A percentile compares a stretch with the other conserved stretches of the same genome.
These are phyloP conservation scores for Ambastaia sidthimunki DNA, from an alignment of 2,797 vertebrate genomes.

Conservation along the genomic window DNA sequence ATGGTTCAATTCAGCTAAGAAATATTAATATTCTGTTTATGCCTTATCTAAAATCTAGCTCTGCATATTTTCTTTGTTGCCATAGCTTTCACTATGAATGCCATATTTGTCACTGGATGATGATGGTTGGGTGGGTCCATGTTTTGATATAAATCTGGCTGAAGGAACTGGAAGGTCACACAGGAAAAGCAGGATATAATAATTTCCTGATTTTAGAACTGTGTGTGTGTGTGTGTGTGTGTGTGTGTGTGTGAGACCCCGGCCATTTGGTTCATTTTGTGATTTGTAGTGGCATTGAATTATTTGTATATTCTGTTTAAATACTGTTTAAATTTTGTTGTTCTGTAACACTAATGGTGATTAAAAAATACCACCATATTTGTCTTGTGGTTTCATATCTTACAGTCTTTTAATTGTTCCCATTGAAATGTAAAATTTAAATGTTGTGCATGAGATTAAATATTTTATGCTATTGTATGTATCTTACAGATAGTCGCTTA, in stretches of 20 bases:
- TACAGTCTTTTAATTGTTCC: neutral
- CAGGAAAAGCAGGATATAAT: constrained; percentile 58
- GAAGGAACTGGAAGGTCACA: constrained; percentile 51
- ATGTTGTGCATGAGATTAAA: too few relatives aligned
- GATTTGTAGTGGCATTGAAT: constrained; percentile 1
- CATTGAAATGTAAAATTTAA: neutral
- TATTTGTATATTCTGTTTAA: constrained; percentile 39
- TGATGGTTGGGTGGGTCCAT: constrained; percentile 55
- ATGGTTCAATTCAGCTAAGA: constrained; percentile 48
- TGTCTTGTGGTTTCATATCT: constrained; percentile 22
- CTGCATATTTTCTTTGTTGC: constrained; percentile 54
- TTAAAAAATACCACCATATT: constrained; percentile 30
- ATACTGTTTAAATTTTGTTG: constrained; percentile 34
- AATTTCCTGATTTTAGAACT: constrained; percentile 49
- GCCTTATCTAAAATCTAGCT: constrained; percentile 45
- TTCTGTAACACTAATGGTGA: constrained; percentile 55
- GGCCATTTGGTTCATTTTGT: constrained; percentile 4
- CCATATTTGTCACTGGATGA: constrained; percentile 56
- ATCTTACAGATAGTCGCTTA: too few relatives aligned
- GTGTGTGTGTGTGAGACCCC: neutral
- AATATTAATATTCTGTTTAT: constrained; percentile 48
- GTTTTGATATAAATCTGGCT: constrained; percentile 58
- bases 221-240: constrained; percentile 35
- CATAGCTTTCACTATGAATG: constrained; percentile 49
- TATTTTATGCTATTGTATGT: neutral